Evolutionary conservation across 2,888 invertebrate species (phyloP), one percentile per base, ranked within the genome.

Genomic region (Mesoligia furuncula): DNA sequence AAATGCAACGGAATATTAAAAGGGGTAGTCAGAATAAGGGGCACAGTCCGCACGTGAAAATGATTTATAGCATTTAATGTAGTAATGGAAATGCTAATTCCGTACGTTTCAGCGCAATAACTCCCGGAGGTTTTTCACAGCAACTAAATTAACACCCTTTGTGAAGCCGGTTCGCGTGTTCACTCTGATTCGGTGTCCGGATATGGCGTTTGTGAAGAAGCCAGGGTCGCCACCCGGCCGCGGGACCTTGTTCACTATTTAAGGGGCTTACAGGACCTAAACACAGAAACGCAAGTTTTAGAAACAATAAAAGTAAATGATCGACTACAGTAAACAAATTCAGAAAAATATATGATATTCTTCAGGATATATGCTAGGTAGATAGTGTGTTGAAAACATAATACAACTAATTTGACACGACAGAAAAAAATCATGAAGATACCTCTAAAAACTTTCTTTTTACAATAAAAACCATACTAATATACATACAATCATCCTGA

Each of bases 131-230:
- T 88, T 92, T 93, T 92, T 91, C 90, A 91, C 91, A 89, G 91
- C 90, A 90, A 91, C 91, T 92, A 93, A 95, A 95, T 95, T 95
- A 95, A 93, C 93, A 93, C 93, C 92, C 92, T 91, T 94, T 93
- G 93, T 93, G 77, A 83, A 81, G 79, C 73, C 86, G 88, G 91
- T 85, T 95, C 88, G 95, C 95, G 95, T 95, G 95, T 90, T 88
- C 89, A 87, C 85, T 85, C 88, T 92, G 92, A 93, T 92, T 93
- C 90, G 91, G 91, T 92, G 88, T 90, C 90, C 92, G 95, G 95
- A 95, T 94, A 94, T 93, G 93, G 93, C 92, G 91, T 92, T 92
- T 88, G 89, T 85, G 90, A 90, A 85, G 88, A 89, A 86, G n/a
- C 88, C 91, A 90, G 90, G 92, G 93, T 88, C 91, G 80, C 71